Percentiles rank a stretch among this genome's conserved stretches.
phyloP scores from a whole-genome alignment of 2,113 vertebrate species.

The Equus przewalskii region DNA sequence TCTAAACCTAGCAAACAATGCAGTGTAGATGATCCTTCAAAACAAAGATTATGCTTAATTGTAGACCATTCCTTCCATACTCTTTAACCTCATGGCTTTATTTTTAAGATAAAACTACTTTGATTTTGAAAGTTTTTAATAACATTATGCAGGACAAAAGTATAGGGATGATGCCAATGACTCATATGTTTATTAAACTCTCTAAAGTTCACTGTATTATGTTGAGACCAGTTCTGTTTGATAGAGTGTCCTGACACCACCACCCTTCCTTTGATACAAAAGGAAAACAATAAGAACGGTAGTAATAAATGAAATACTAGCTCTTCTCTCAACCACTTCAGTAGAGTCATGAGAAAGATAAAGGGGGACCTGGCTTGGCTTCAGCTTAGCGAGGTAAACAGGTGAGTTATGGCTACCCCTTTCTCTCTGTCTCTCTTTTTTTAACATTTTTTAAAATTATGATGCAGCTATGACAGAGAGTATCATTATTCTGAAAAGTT shows the following conservation, averaged over 20 bases:
- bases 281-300: neutral
- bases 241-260: neutral
- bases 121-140: neutral
- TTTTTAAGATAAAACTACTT: neutral
- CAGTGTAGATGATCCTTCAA: neutral
- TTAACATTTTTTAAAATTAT: conserved; percentile 15
- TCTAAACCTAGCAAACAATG: neutral
- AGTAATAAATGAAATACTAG: neutral
- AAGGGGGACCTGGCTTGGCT: neutral
- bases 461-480: neutral
- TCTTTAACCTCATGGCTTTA: neutral
- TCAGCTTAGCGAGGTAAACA: neutral
- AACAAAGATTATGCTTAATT: conserved; percentile 15
- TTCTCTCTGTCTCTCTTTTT: neutral
- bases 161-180: neutral
- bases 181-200: conserved; percentile 24
- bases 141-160: neutral
- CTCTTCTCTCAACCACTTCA: neutral
- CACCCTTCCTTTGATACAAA: neutral
- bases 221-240: neutral
- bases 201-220: neutral
- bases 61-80: neutral
- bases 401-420: neutral
- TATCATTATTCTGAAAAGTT: neutral
- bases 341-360: neutral